A percentile compares a stretch with the other conserved stretches of the same genome.
These are phyloP conservation scores for Fulica atra DNA, from an alignment of 2,113 vertebrate genomes.

Conservation along the genomic window DNA sequence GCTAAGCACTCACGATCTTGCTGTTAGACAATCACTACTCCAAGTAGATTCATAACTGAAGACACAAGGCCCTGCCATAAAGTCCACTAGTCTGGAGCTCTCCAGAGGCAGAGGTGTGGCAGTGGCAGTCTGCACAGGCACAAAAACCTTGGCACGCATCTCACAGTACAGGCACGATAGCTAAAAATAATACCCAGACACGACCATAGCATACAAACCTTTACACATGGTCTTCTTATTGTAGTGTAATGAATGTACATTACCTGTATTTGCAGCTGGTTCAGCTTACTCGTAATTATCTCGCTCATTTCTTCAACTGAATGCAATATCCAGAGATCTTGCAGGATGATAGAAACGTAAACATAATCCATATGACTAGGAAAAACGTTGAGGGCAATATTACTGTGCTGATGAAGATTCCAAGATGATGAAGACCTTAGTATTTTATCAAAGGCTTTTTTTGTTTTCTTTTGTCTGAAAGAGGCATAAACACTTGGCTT, in stretches of 20 bases:
- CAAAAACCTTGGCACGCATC: not conserved
- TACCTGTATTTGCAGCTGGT: constrained; percentile 49
- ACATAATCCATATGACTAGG: not conserved
- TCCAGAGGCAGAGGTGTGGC: not conserved
- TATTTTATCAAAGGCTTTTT: not conserved
- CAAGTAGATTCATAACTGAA: not conserved
- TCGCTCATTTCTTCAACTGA: constrained; percentile 20
- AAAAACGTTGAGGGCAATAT: not conserved
- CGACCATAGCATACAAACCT: not conserved
- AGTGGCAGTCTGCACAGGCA: not conserved
- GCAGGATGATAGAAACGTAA: not conserved
- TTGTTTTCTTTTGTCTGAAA: not conserved
- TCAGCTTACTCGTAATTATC: constrained; percentile 26
- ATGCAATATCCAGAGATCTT: not conserved
- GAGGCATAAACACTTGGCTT: not conserved
- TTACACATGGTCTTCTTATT: not conserved
- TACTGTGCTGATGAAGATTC: not conserved
- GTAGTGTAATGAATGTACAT: not conserved
- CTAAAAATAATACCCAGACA: not conserved
- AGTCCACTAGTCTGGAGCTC: not conserved
- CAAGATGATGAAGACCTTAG: not conserved
- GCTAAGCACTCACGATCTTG: not conserved
- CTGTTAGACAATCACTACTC: not conserved
- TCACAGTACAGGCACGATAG: not conserved
- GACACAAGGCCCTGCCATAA: not conserved